These are phyloP conservation scores for Pungitius pungitius DNA, from an alignment of 2,113 vertebrate species.

Conservation along the genomic window DNA sequence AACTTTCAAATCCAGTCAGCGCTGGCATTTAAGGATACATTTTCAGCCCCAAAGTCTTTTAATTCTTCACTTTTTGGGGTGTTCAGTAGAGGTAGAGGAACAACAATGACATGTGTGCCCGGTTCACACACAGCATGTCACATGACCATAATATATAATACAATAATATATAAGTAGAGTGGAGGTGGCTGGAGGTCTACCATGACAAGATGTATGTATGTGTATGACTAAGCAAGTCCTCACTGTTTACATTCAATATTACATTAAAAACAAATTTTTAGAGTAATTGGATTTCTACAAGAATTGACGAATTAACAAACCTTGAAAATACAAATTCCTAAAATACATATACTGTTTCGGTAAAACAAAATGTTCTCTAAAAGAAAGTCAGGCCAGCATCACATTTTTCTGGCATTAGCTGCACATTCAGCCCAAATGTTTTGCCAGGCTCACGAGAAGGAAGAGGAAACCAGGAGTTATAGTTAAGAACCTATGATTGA, in stretches of 20 bases:
- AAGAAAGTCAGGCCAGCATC: background rate
- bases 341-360: background rate
- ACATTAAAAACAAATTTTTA: background rate
- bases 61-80: background rate
- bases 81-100: background rate
- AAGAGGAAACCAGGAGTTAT: background rate
- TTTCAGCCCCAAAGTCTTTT: background rate
- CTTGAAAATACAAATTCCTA: background rate
- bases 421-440: background rate
- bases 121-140: background rate
- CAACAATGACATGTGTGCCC: background rate
- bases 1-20: background rate
- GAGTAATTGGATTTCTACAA: background rate
- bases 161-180: too few species aligned
- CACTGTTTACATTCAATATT: background rate
- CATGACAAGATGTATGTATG: background rate
- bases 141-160: background rate
- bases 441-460: background rate
- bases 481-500: background rate
- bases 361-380: background rate
- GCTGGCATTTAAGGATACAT: background rate
- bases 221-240: constrained; percentile 22
- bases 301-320: too few species aligned
- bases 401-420: background rate
- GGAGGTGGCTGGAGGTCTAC: background rate